Evolutionary conservation across 2,797 vertebrate genomes (phyloP).

Genomic region (Catharus ustulatus): DNA sequence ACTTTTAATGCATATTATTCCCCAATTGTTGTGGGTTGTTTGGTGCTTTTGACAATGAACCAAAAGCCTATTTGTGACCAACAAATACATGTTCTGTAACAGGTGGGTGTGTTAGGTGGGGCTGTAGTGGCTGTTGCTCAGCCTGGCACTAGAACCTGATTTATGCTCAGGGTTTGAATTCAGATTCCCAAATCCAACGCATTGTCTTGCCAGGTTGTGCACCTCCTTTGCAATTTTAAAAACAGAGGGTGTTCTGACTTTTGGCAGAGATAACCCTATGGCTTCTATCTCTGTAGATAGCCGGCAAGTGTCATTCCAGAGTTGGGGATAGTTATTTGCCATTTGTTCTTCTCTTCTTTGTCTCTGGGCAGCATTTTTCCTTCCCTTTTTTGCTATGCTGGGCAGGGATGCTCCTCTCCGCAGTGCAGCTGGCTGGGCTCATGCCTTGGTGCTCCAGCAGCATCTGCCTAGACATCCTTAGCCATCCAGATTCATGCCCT

Average conservation of each 20-base stretch:
- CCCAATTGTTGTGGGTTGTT: background rate
- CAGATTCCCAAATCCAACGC: background rate
- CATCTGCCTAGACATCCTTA: background rate
- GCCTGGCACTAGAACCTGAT: background rate
- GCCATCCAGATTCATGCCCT: background rate
- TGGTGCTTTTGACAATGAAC: background rate
- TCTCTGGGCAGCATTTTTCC: background rate
- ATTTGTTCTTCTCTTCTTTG: background rate
- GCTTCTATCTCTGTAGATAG: background rate
- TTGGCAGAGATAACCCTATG: background rate
- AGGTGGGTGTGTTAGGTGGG: background rate
- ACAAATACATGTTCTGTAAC: rapidly evolving
- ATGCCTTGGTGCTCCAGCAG: background rate
- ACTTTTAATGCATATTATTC: background rate
- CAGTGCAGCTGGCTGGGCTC: background rate
- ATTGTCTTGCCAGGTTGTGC: background rate
- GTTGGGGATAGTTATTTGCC: background rate
- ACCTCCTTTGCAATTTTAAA: background rate
- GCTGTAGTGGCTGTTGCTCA: background rate
- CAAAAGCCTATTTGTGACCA: background rate
- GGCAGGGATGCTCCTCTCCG: background rate
- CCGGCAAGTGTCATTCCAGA: background rate
- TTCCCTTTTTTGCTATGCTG: background rate
- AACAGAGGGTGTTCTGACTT: background rate
- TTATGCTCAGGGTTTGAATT: background rate